Conservation (phyloP, 2,797 vertebrate species). For the Petrocephalus sullivani region DNA sequence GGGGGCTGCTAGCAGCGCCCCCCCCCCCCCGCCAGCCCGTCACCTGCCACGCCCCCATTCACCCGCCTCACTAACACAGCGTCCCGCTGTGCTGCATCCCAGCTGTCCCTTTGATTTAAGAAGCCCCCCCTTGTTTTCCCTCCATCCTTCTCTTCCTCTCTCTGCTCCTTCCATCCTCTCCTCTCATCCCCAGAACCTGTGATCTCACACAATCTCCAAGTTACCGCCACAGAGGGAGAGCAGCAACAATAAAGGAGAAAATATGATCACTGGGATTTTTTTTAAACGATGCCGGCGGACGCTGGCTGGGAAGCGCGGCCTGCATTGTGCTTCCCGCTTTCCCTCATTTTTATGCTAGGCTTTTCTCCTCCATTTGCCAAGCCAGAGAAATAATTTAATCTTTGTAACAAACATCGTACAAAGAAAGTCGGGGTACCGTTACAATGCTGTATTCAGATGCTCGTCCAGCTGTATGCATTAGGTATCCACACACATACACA, state of each 20-base stretch:
- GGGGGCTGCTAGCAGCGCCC: background rate
- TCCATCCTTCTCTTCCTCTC: slow-evolving; percentile 14
- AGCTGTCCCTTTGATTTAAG: slow-evolving; percentile 53
- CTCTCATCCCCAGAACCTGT: slow-evolving; percentile 55
- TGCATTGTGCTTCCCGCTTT: slow-evolving; percentile 36
- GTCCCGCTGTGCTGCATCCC: slow-evolving; percentile 43
- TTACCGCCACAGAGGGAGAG: slow-evolving; percentile 39
- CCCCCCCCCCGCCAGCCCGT: background rate
- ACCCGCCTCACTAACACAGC: background rate
- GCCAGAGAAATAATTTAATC: background rate
- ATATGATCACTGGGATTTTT: slow-evolving; percentile 51
- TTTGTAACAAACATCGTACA: background rate
- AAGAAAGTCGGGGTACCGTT: slow-evolving; percentile 29
- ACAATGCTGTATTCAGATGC: background rate
- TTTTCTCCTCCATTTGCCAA: slow-evolving; percentile 31
- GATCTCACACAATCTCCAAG: slow-evolving; percentile 51
- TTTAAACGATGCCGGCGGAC: slow-evolving; percentile 57
- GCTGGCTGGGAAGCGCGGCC: slow-evolving; percentile 25
- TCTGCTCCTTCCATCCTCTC: slow-evolving; percentile 38
- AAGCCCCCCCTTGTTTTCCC: slow-evolving; percentile 34
- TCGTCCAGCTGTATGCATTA: background rate
- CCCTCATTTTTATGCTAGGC: slow-evolving; percentile 36
- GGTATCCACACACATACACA: background rate
- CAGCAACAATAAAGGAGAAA: slow-evolving; percentile 54
- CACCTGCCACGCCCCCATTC: slow-evolving; percentile 19